A percentile compares a stretch with the other conserved stretches of the same genome.
Conservation (phyloP, 2,888 invertebrate genomes). For the Rapana venosa region DNA sequence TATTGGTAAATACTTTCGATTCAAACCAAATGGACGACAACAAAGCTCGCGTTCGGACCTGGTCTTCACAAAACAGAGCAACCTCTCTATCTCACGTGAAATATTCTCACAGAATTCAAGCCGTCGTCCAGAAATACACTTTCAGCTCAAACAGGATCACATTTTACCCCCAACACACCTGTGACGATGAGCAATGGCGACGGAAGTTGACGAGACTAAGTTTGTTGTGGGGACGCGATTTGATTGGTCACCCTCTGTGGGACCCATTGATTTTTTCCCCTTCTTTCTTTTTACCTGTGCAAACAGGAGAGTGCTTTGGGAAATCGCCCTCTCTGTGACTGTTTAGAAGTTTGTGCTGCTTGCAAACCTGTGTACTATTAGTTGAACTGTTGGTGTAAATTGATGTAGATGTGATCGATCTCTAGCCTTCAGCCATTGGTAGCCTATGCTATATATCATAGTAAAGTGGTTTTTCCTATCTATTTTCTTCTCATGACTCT, state of each 20-base stretch:
- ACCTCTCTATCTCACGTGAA: not conserved
- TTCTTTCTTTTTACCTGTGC: not conserved
- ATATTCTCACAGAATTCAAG: not conserved
- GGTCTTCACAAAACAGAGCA: not conserved
- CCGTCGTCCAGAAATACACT: not conserved
- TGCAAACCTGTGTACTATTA: too few species aligned
- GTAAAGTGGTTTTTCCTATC: too few species aligned
- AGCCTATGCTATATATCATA: too few species aligned
- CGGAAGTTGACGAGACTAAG: constrained; percentile 34
- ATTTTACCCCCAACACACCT: constrained; percentile 10
- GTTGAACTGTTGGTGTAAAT: too few species aligned
- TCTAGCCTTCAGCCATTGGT: too few species aligned
- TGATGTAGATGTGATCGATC: too few species aligned
- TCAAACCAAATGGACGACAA: not conserved
- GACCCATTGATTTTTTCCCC: not conserved
- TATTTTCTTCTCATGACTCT: too few species aligned
- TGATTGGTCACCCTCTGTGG: constrained; percentile 23
- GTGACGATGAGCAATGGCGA: constrained; percentile 31
- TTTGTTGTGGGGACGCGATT: not conserved
- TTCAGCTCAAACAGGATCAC: not conserved
- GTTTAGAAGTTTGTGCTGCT: too few species aligned
- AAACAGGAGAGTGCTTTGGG: not conserved
- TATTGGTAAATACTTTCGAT: not conserved
- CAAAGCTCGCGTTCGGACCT: not conserved
- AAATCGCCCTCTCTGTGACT: not conserved